Percentiles rank a stretch among this genome's conserved stretches.
Conservation (phyloP, 2,113 vertebrate species). For the Ceratotherium simum region DNA sequence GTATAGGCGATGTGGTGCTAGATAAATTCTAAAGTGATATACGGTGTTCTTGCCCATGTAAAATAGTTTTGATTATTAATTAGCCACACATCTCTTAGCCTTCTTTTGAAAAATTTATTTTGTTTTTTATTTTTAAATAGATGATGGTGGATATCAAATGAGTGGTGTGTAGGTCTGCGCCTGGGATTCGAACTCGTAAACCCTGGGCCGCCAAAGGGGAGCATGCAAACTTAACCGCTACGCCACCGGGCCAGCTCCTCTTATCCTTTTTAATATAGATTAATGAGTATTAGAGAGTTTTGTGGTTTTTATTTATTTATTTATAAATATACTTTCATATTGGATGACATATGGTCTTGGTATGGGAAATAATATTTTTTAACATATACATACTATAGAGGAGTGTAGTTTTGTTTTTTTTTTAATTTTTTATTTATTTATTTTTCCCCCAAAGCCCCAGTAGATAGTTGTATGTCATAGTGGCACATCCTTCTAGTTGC, state of each 20-base stretch:
- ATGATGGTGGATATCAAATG: too few species aligned
- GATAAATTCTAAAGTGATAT: background rate
- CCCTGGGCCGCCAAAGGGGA: too few species aligned
- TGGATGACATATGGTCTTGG: background rate
- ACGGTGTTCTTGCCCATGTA: background rate
- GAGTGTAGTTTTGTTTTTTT: background rate
- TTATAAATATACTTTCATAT: conserved; percentile 47
- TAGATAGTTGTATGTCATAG: too few species aligned
- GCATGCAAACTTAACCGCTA: too few species aligned
- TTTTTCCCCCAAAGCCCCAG: too few species aligned
- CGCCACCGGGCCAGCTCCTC: background rate
- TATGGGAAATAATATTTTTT: conserved; percentile 31
- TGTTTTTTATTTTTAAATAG: too few species aligned
- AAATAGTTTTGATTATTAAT: conserved; percentile 13
- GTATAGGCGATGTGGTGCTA: background rate
- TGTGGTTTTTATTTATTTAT: conserved; percentile 20
- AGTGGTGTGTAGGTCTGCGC: too few species aligned
- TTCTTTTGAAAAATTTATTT: background rate
- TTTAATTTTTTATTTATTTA: too few species aligned
- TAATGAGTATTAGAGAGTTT: conserved; percentile 28
- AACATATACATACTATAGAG: background rate
- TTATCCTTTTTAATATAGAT: background rate
- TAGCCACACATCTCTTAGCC: background rate
- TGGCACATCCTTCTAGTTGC: too few species aligned
- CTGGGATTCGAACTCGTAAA: too few species aligned